A percentile compares a stretch with the other conserved stretches of the same genome.
These are phyloP conservation scores for Chloroceryle amazona DNA, from an alignment of 2,797 vertebrate genomes.

Conservation along the genomic window DNA sequence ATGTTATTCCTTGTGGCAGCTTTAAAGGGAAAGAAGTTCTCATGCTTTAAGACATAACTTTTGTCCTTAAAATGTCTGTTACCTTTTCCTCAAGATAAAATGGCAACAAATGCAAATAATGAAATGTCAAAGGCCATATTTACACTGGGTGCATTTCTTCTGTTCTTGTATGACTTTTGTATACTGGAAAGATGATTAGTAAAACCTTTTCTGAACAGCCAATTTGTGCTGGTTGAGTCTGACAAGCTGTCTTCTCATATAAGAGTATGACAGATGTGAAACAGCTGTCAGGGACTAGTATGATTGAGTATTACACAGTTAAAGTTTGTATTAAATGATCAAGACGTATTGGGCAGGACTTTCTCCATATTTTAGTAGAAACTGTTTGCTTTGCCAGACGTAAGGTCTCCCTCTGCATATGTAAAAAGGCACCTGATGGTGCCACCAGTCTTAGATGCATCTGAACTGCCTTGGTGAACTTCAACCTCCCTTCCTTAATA, in stretches of 20 bases:
- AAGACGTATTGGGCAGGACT: neutral
- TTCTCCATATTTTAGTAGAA: neutral
- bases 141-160: neutral
- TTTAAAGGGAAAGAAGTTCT: neutral
- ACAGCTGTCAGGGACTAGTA: neutral
- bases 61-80: neutral
- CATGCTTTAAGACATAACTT: neutral
- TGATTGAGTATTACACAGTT: neutral
- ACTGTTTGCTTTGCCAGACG: neutral
- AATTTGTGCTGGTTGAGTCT: neutral
- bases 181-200: neutral
- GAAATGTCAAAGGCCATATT: neutral
- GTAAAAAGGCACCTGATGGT: neutral
- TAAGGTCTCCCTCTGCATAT: neutral
- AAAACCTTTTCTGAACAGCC: neutral
- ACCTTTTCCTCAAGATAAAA: neutral
- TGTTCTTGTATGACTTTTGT: neutral
- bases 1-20: neutral
- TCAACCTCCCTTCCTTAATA: neutral
- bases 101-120: neutral
- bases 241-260: neutral
- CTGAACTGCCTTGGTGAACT: neutral
- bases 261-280: neutral
- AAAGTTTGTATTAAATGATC: neutral
- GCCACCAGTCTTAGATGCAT: neutral